Base-by-base conservation (phyloP, 2,888 invertebrate species). In the Pollenia amentaria region DNA sequence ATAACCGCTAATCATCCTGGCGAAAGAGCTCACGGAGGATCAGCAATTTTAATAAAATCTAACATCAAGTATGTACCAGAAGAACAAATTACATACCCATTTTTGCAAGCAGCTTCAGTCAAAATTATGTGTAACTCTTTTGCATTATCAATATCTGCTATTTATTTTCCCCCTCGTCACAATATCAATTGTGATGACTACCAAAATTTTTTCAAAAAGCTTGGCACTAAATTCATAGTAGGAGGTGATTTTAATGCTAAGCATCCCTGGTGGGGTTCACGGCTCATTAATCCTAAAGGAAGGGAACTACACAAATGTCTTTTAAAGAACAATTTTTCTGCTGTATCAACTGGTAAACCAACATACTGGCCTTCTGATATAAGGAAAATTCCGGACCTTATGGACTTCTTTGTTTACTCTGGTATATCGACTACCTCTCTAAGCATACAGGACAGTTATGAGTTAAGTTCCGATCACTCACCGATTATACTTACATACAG, bases 171-270 rank as follows among this genome's bases (percentile, higher is more conserved):
- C 0, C 75, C 85, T 10, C 42, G 80, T 14, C 79, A 65, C 46
- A 72, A 18, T 18, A 42, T 84, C 46, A 57, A 44, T 44, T 55
- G 53, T 18, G 3, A 16, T 1, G 53, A 65, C 9, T 65, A 10
- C 16, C 7, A 73, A n/a, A 44, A 55, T 12, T 78, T 81, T 12
- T 85, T 73, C 40, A 77, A 64, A 0, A 64, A 46, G 3, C 12
- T 73, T 3, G 75, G 83, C 0, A 11, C 40, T 4, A 48, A 78
- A 73, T 88, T 85, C 67, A 53, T 88, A 21, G 84, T 57, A 9
- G 82, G 75, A 1, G 85, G 83, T 0, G 84, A 88, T 40, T 88
- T 42, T 38, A 88, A 85, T 16, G 84, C 88, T 10, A 88, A 87
- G 42, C 79, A 88, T 40, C 48, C 75, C 1, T 84, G 72, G 42